phyloP scores from a whole-genome alignment of 2,888 invertebrate genomes.

The Clanis bilineata region DNA sequence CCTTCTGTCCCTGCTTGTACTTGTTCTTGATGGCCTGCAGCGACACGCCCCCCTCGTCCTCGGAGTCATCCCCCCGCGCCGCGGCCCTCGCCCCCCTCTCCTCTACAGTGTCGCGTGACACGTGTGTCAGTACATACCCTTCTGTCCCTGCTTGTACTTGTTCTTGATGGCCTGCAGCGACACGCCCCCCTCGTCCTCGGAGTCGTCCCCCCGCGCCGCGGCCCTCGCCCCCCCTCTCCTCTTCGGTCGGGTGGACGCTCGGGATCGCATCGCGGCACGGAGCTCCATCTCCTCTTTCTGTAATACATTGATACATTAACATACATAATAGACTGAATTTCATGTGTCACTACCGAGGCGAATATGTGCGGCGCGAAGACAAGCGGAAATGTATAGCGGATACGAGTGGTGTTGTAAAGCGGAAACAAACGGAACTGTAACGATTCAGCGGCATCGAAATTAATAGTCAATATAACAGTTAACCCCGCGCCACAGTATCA shows the following conservation, averaged over 20 bases:
- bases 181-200: constrained; percentile 96
- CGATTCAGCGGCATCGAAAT: no score
- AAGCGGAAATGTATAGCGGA: no score
- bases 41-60: constrained; percentile 96
- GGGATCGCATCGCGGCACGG: constrained; percentile 90
- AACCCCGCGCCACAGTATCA: no score
- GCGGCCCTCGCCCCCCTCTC: constrained; percentile 62
- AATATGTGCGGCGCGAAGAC: no score
- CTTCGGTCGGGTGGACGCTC: not conserved
- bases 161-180: constrained; percentile 97
- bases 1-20: constrained; percentile 87
- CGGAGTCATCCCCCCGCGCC: constrained; percentile 91
- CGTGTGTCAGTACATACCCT: constrained; percentile 42
- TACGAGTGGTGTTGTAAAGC: no score
- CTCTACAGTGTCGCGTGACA: no score
- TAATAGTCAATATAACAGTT: no score
- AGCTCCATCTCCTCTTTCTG: constrained; percentile 98
- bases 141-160: constrained; percentile 89
- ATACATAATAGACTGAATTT: no score
- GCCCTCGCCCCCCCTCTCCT: constrained; percentile 55
- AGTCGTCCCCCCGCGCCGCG: constrained; percentile 87
- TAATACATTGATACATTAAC: constrained; percentile 20
- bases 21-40: constrained; percentile 97
- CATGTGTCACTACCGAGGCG: no score
- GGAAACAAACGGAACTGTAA: no score